Conservation (phyloP, 2,797 vertebrate species). For the Erethizon dorsatum region DNA sequence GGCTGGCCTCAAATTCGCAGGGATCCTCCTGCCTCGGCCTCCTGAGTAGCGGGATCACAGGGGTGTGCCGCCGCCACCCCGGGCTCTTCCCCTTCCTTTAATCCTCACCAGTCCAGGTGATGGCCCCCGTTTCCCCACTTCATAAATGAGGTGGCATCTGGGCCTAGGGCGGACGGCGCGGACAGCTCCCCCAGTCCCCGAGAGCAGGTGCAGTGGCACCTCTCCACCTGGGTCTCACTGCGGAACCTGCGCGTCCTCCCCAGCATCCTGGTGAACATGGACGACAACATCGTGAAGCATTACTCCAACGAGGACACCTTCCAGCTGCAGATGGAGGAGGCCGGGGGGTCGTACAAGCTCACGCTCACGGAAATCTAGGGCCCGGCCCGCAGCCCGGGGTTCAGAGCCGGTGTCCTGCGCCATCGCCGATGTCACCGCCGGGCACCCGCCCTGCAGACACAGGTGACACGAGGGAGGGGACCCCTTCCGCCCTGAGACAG, state of each 20-base stretch:
- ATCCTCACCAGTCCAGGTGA: neutral
- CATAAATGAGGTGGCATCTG: accelerated
- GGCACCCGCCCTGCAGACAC: conserved; percentile 65
- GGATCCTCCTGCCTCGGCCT: neutral
- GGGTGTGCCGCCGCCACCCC: neutral
- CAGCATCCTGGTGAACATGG: conserved; percentile 99
- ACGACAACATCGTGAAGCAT: conserved; percentile 99
- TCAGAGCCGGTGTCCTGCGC: conserved; percentile 76
- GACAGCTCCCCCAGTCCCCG: neutral
- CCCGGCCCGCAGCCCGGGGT: neutral
- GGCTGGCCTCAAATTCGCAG: neutral
- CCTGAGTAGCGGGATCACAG: neutral
- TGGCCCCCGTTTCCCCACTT: neutral
- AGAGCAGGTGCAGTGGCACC: neutral
- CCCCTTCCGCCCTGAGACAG: neutral
- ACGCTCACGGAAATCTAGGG: conserved; percentile 98
- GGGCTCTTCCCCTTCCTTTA: accelerated
- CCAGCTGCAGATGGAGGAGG: conserved; percentile 97
- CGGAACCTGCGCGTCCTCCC: neutral
- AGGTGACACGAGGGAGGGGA: conserved; percentile 55
- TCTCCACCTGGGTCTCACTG: neutral
- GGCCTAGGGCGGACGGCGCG: neutral
- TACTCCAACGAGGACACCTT: conserved; percentile 99
- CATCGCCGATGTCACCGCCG: neutral
- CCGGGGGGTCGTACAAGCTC: conserved; percentile 95